Percentiles rank a stretch among this genome's conserved stretches.
Conservation (phyloP, 2,888 invertebrate species). For the Hirtodrosophila alboralis region DNA sequence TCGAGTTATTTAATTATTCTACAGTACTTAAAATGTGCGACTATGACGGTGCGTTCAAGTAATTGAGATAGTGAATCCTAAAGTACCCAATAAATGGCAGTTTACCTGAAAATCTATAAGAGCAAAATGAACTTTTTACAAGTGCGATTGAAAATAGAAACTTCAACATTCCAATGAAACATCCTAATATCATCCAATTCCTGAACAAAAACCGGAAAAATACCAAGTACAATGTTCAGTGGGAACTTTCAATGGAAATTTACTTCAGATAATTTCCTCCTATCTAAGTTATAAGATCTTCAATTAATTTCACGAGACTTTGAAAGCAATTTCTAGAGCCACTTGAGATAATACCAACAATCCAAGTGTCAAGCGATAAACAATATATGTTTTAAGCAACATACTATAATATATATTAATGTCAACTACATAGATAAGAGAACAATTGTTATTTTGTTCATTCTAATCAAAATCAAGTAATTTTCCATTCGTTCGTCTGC, state of each 20-base stretch:
- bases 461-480: slow-evolving; percentile 29
- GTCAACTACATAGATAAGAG: slow-evolving; percentile 44
- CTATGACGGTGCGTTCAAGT: slow-evolving; percentile 45
- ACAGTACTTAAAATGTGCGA: slow-evolving; percentile 42
- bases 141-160: too few species aligned
- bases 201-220: too few species aligned
- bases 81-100: slow-evolving; percentile 15
- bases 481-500: slow-evolving; percentile 12
- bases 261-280: slow-evolving; percentile 12
- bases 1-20: slow-evolving; percentile 13
- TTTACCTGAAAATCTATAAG: background rate
- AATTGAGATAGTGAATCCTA: slow-evolving; percentile 19
- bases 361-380: slow-evolving; percentile 24
- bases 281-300: slow-evolving; percentile 32
- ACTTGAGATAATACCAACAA: slow-evolving; percentile 34
- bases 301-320: slow-evolving; percentile 36
- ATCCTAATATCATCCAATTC: background rate
- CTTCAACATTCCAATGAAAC: slow-evolving; percentile 4
- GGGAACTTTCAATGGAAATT: slow-evolving; percentile 15
- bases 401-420: slow-evolving; percentile 22
- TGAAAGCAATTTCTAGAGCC: slow-evolving; percentile 17
- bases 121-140: background rate
- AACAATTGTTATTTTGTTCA: slow-evolving; percentile 8
- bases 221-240: too few species aligned
- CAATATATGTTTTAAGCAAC: slow-evolving; percentile 8